Percentiles rank a stretch among this genome's conserved stretches.
phyloP scores from a whole-genome alignment of 2,113 vertebrate genomes.

The Psittacara wagleri region DNA sequence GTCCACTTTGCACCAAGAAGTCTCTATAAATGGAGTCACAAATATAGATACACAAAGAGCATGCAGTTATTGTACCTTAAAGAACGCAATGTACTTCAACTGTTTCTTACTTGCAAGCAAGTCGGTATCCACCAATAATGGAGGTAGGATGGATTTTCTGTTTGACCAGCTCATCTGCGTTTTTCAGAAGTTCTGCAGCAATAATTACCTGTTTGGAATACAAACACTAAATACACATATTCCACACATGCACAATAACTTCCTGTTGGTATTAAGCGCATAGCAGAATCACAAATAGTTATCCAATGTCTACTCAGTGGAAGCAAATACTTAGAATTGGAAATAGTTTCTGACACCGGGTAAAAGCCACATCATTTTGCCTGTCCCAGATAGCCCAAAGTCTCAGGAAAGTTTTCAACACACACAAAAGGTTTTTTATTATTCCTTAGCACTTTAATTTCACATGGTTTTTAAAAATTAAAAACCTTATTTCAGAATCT shows the following conservation, averaged over 20 bases:
- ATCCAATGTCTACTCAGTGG: not conserved
- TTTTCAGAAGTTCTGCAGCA: slow-evolving; percentile 96
- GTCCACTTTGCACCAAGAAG: not conserved
- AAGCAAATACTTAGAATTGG: not conserved
- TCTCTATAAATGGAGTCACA: not conserved
- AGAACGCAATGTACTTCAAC: not conserved
- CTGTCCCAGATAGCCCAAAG: fast-evolving
- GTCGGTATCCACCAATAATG: slow-evolving; percentile 94
- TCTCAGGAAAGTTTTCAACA: not conserved
- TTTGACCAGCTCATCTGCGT: slow-evolving; percentile 95
- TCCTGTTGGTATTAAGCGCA: not conserved
- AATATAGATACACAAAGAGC: not conserved
- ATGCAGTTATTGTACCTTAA: not conserved
- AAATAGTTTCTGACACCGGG: not conserved
- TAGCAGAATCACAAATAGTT: not conserved
- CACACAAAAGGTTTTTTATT: not conserved
- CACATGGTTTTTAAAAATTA: not conserved
- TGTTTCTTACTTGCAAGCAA: slow-evolving; percentile 95
- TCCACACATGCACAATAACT: not conserved
- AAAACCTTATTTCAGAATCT: not conserved
- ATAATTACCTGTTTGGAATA: slow-evolving; percentile 88
- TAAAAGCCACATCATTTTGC: not conserved
- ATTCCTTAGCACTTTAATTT: not conserved
- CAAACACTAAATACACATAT: not conserved
- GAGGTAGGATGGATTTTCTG: slow-evolving; percentile 99